A percentile compares a stretch with the other conserved stretches of the same genome.
Conservation (phyloP, 2,113 vertebrate species). For the Silurus meridionalis region DNA sequence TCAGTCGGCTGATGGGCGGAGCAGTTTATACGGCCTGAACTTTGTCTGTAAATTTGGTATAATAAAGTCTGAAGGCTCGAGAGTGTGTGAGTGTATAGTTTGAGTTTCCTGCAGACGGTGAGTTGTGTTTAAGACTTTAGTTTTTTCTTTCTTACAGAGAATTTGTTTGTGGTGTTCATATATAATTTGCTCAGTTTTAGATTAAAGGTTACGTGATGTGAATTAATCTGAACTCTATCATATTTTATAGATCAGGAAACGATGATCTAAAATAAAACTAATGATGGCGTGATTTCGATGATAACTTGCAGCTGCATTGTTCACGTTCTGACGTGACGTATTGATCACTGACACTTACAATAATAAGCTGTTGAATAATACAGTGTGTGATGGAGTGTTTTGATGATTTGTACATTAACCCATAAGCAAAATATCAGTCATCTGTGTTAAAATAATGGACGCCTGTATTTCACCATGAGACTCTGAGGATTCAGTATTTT, state of each 20-base stretch:
- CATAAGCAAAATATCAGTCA: background rate
- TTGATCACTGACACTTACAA: background rate
- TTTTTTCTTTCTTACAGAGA: background rate
- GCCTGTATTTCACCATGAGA: background rate
- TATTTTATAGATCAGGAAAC: too few species aligned
- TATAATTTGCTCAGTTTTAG: background rate
- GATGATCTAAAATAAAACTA: too few species aligned
- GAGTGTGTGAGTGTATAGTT: constrained; percentile 1
- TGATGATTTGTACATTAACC: background rate
- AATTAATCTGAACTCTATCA: background rate
- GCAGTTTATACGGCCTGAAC: constrained; percentile 32
- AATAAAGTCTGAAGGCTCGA: constrained; percentile 29
- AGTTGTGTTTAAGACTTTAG: background rate
- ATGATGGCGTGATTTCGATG: background rate
- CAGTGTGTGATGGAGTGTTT: background rate
- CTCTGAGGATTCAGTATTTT: too few species aligned
- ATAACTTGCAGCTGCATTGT: background rate
- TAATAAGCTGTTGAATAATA: background rate
- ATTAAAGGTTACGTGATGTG: background rate
- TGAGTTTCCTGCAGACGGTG: constrained; percentile 16
- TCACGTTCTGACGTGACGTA: background rate
- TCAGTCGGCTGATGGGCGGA: constrained; percentile 30
- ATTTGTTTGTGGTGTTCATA: background rate
- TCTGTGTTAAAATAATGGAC: background rate
- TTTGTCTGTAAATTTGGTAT: constrained; percentile 40